Evolutionary conservation across 92 coral and sea anemone genomes (phyloP).

Genomic region (Siderastrea siderea): DNA sequence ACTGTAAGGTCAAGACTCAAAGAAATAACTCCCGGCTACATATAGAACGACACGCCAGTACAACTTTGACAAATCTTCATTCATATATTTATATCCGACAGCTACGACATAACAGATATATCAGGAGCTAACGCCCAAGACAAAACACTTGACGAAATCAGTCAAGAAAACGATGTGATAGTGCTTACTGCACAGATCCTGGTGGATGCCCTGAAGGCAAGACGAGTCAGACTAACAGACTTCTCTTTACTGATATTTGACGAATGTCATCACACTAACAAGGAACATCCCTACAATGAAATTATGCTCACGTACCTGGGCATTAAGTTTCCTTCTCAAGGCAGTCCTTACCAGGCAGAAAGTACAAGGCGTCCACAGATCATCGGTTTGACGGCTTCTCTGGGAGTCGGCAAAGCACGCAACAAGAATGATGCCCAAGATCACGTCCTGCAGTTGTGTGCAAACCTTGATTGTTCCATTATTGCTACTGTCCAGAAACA

Average conservation of each 20-base stretch:
- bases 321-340: constrained; percentile 33
- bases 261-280: constrained; percentile 82
- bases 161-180: constrained; percentile 70
- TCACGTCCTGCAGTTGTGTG: constrained; percentile 81
- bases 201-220: constrained; percentile 79
- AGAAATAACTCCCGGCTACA: no score
- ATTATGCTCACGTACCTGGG: constrained; percentile 83
- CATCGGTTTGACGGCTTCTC: constrained; percentile 93
- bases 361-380: constrained; percentile 83
- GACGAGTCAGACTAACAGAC: constrained; percentile 63
- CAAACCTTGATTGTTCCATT: constrained; percentile 81
- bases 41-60: neutral
- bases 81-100: neutral
- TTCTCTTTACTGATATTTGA: constrained; percentile 75
- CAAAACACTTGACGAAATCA: constrained; percentile 39
- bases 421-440: constrained; percentile 71
- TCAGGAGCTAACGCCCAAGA: constrained; percentile 84
- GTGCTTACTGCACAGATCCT: constrained; percentile 90
- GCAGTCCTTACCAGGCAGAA: neutral
- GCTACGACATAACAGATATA: constrained; percentile 73
- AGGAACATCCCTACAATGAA: constrained; percentile 84
- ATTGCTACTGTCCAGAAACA: constrained; percentile 73
- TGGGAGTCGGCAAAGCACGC: constrained; percentile 90
- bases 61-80: neutral
- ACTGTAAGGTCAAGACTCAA: neutral